Base-by-base conservation (phyloP, 2,797 vertebrate genomes). In the Petrocephalus schoutedeni region DNA sequence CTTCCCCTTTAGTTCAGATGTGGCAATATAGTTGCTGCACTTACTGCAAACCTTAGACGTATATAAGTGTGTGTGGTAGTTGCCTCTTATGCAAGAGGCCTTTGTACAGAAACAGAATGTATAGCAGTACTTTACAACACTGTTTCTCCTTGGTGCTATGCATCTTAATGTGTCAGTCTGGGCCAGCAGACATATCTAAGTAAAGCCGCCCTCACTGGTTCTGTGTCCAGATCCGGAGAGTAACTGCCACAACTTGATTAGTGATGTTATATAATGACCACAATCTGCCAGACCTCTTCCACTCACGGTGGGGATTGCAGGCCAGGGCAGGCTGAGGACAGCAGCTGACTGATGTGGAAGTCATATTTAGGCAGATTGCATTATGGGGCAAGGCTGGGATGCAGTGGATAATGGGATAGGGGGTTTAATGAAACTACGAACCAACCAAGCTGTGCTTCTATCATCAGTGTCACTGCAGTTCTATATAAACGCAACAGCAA, bases 161-260 rank as follows among this genome's bases (percentile, higher is more conserved):
- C 36, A 83, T 49, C 56, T 51, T 21, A 21, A 77, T 59, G 53
- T 67, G 14, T 53, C 28, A 64, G 32, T 67, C 14, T 23, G 36
- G 74, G 36, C 83, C 58, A 14, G 45, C 53, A 86, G 16, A 16
- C 84, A 16, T 86, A 23, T 86, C 84, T 80, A 59, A 57, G 51
- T 58, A 19, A 57, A 59, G 16, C 41, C 0, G 2, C 56, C 56
- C 45, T 45, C 77, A 16, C 57, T 61, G 56, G 83, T 58, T 87
- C 36, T 87, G 32, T 57, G 53, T 87, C 23, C 23, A 77, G 14
- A 51, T 74, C 67, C 4, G 2, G 21, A 58, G 36, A 85, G 21
- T 71, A 86, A 74, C 45, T 51, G 45, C 19, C 87, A 49, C 41
- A 64, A 83, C 56, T 80, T 67, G 87, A 58, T 64, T 84, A 88